Evolutionary conservation across 2,113 vertebrate genomes (phyloP).

Genomic region (Platichthys stellatus): DNA sequence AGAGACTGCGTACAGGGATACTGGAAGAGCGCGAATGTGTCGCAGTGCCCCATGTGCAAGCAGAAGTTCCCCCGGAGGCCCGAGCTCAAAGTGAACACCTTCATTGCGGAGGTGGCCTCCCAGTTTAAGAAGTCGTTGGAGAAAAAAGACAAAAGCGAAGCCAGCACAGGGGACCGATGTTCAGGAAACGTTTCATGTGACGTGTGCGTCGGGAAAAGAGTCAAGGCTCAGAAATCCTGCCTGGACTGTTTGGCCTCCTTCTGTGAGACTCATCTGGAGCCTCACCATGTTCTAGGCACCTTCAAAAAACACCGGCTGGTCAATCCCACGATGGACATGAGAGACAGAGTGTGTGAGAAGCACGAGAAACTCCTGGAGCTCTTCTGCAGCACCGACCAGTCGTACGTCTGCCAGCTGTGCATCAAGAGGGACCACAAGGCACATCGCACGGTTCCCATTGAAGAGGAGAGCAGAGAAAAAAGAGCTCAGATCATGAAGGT

Average conservation of each 20-base stretch:
- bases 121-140: slow-evolving; percentile 40
- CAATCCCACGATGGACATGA: slow-evolving; percentile 85
- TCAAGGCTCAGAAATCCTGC: slow-evolving; percentile 88
- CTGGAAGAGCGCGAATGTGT: slow-evolving; percentile 48
- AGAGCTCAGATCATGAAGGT: slow-evolving; percentile 38
- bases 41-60: slow-evolving; percentile 76
- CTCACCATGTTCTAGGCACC: slow-evolving; percentile 76
- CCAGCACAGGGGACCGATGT: background rate
- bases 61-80: slow-evolving; percentile 58
- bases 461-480: slow-evolving; percentile 43
- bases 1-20: slow-evolving; percentile 66
- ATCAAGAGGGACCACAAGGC: slow-evolving; percentile 63
- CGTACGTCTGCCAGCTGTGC: slow-evolving; percentile 89
- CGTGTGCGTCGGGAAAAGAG: slow-evolving; percentile 84
- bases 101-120: slow-evolving; percentile 65
- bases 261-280: slow-evolving; percentile 89
- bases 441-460: slow-evolving; percentile 54
- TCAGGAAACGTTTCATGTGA: slow-evolving; percentile 86
- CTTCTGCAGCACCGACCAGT: slow-evolving; percentile 87
- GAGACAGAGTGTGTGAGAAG: slow-evolving; percentile 85
- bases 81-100: slow-evolving; percentile 74
- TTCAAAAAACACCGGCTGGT: slow-evolving; percentile 89
- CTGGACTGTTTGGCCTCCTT: slow-evolving; percentile 91
- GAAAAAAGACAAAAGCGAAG: background rate
- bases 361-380: slow-evolving; percentile 89